Conservation (phyloP, 2,797 vertebrate species). For the Holocentrus rufus region DNA sequence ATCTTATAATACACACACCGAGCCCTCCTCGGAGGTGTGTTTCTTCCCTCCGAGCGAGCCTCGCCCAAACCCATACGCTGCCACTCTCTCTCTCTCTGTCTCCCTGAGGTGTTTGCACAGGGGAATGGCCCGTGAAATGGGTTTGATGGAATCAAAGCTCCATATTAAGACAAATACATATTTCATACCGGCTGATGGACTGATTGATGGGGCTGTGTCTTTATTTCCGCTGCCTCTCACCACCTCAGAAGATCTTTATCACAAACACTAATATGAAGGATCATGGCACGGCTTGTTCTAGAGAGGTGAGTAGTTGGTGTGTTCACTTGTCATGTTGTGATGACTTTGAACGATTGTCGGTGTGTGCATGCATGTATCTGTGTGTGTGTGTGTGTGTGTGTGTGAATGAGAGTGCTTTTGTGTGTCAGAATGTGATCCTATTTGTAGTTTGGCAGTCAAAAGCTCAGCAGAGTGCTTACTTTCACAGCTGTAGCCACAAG, state of each 20-base stretch:
- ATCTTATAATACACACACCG: constrained; percentile 62
- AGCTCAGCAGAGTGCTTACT: background rate
- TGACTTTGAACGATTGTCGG: constrained; percentile 50
- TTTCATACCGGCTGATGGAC: constrained; percentile 66
- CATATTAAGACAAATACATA: constrained; percentile 75
- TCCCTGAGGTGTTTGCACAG: constrained; percentile 72
- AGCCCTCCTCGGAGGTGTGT: constrained; percentile 38
- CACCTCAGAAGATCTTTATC: constrained; percentile 61
- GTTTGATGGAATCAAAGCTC: constrained; percentile 75
- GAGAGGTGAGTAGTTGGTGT: constrained; percentile 23
- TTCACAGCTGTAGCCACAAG: constrained; percentile 50
- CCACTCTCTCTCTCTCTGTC: constrained; percentile 36
- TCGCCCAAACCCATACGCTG: constrained; percentile 28
- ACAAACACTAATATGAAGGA: constrained; percentile 40
- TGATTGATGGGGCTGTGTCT: constrained; percentile 67
- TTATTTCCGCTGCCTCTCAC: constrained; percentile 62
- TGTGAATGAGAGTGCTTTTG: background rate
- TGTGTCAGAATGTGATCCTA: background rate
- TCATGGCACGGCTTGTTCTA: constrained; percentile 55
- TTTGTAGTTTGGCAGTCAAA: background rate
- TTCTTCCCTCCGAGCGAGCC: constrained; percentile 31
- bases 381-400: background rate
- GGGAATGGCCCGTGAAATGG: constrained; percentile 80
- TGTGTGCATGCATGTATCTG: constrained; percentile 5
- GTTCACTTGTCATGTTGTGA: constrained; percentile 42